Conservation (phyloP, 2,797 vertebrate genomes). For the Urophycis tenuis region DNA sequence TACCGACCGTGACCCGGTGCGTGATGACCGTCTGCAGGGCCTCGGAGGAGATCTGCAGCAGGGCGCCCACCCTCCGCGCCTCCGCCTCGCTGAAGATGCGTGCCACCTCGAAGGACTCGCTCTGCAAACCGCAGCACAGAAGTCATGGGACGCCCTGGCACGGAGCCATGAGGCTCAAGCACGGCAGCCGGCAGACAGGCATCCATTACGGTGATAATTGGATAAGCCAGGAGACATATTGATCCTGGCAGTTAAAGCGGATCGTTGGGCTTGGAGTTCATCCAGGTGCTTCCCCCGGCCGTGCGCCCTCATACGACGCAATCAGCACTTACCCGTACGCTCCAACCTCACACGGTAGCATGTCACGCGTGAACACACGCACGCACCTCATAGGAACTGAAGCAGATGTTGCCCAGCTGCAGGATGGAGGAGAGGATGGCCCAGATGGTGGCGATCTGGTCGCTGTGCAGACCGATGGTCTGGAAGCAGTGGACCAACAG, state of each 20-base stretch:
- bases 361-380: background rate
- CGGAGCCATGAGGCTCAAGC: too few relatives aligned
- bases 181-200: background rate
- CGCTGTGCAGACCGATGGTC: constrained; percentile 69
- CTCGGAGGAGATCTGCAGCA: constrained; percentile 80
- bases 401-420: constrained; percentile 95
- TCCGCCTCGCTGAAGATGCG: constrained; percentile 79
- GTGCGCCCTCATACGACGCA: too few relatives aligned
- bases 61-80: constrained; percentile 73
- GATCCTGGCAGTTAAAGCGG: background rate
- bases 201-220: too few relatives aligned
- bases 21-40: constrained; percentile 82
- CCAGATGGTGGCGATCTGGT: constrained; percentile 79
- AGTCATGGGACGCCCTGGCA: background rate
- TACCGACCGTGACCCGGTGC: constrained; percentile 76
- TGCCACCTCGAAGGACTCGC: constrained; percentile 79
- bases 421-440: constrained; percentile 84
- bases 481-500: constrained; percentile 75
- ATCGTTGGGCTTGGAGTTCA: background rate
- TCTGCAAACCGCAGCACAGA: constrained; percentile 56
- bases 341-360: background rate
- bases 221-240: too few relatives aligned
- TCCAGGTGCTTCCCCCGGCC: background rate
- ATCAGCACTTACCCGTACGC: too few relatives aligned
- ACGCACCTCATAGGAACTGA: constrained; percentile 84